Percentiles rank a stretch among this genome's conserved stretches.
These are phyloP conservation scores for Brachyhypopomus gauderio DNA, from an alignment of 2,113 vertebrate species.

Conservation along the genomic window DNA sequence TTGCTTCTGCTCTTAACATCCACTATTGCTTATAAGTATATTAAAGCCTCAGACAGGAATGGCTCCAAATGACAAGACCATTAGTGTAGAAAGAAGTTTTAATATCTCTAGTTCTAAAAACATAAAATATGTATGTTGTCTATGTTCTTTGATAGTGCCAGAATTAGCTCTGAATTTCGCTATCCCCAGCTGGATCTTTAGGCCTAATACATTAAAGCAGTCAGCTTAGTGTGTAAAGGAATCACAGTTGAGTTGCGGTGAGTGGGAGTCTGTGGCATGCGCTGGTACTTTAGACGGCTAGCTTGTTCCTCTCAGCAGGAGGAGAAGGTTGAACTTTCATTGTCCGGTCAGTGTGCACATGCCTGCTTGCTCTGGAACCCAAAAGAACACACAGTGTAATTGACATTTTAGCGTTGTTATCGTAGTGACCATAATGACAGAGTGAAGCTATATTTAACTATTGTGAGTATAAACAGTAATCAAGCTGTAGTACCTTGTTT, in stretches of 20 bases:
- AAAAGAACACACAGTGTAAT: constrained; percentile 65
- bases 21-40: not conserved
- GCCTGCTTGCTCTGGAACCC: constrained; percentile 43
- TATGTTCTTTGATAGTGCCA: not conserved
- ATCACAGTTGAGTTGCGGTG: not conserved
- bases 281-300: not conserved
- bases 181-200: no score
- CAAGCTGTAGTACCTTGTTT: constrained; percentile 57
- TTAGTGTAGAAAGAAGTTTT: not conserved
- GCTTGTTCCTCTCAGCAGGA: not conserved
- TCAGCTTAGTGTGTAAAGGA: not conserved
- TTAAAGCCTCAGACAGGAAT: not conserved
- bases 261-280: not conserved
- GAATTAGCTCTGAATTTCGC: no score
- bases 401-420: constrained; percentile 50
- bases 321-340: constrained; percentile 28
- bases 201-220: no score
- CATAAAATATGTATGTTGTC: not conserved
- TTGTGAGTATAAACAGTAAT: constrained; percentile 65
- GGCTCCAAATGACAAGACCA: not conserved
- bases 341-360: constrained; percentile 31
- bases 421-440: constrained; percentile 71
- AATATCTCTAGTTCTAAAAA: not conserved
- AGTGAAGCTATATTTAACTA: constrained; percentile 65
- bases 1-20: not conserved